Conservation (phyloP, 2,888 invertebrate species). For the Dryobotodes eremita region DNA sequence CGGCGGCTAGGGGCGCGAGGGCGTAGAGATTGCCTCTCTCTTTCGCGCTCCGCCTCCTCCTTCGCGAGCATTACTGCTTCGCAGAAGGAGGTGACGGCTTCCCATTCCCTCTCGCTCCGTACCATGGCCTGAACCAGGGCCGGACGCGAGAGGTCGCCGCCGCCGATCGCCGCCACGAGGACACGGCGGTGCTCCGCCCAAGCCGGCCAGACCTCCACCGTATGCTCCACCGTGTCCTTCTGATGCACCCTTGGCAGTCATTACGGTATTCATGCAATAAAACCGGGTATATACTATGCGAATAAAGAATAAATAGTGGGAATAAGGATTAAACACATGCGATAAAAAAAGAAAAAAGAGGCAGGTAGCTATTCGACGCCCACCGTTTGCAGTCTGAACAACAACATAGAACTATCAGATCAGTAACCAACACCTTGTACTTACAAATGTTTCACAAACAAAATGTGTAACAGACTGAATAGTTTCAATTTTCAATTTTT, state of each 20-base stretch:
- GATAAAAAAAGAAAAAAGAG: not conserved
- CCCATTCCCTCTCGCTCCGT: no score
- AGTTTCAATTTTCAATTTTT: conserved; percentile 41
- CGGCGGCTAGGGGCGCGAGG: no score
- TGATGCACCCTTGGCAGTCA: not conserved
- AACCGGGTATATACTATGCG: not conserved
- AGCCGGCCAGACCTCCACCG: no score
- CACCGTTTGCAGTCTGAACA: not conserved
- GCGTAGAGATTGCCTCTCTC: no score
- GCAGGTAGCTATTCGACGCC: not conserved
- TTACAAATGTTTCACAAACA: conserved; percentile 28
- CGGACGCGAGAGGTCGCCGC: no score
- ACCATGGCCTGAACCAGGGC: no score
- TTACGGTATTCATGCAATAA: not conserved
- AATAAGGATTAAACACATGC: not conserved
- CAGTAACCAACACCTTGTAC: not conserved
- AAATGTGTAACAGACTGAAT: conserved; percentile 19
- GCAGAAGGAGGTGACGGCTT: no score
- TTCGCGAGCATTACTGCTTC: no score
- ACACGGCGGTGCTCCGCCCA: no score
- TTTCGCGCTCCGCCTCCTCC: no score
- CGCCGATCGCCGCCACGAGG: no score
- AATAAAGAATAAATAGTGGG: not conserved
- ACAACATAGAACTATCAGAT: not conserved
- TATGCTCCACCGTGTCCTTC: no score